These are phyloP conservation scores for Bombycilla garrulus DNA, from an alignment of 2,113 vertebrate species.

Conservation along the genomic window DNA sequence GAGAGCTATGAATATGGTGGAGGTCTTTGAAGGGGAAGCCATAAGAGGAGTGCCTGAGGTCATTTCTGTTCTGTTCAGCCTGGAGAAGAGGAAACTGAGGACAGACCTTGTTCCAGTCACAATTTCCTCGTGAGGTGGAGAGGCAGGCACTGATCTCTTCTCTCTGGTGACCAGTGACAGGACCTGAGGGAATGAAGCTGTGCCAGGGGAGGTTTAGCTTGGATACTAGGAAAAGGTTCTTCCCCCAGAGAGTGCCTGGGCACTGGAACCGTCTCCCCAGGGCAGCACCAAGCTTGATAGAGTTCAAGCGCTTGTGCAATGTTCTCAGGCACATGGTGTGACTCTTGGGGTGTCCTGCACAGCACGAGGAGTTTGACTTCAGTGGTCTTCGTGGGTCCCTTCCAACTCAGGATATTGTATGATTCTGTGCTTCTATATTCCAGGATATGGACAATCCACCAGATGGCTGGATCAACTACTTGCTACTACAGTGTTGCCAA, in stretches of 20 bases:
- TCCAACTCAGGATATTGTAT: not conserved
- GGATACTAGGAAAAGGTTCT: not conserved
- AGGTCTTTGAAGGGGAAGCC: not conserved
- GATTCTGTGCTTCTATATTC: not conserved
- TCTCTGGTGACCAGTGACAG: not conserved
- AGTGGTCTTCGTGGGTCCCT: not conserved
- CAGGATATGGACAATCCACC: not conserved
- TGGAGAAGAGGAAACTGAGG: not conserved
- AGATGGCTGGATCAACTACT: not conserved
- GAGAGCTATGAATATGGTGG: not conserved
- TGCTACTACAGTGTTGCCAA: not conserved
- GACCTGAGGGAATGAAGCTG: fast-evolving
- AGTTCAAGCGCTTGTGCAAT: not conserved
- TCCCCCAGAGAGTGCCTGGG: not conserved
- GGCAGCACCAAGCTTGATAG: not conserved
- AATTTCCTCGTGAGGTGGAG: fast-evolving
- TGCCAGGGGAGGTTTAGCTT: not conserved
- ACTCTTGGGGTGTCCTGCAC: not conserved
- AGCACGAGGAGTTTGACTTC: not conserved
- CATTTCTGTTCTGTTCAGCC: not conserved
- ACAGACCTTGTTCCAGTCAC: fast-evolving
- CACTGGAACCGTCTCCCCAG: not conserved
- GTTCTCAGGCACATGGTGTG: not conserved
- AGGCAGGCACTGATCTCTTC: fast-evolving
- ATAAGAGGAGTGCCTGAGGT: not conserved